Evolutionary conservation across 2,113 vertebrate species (phyloP), one percentile per base, ranked within the genome.

Genomic region (Leucosticte australis): DNA sequence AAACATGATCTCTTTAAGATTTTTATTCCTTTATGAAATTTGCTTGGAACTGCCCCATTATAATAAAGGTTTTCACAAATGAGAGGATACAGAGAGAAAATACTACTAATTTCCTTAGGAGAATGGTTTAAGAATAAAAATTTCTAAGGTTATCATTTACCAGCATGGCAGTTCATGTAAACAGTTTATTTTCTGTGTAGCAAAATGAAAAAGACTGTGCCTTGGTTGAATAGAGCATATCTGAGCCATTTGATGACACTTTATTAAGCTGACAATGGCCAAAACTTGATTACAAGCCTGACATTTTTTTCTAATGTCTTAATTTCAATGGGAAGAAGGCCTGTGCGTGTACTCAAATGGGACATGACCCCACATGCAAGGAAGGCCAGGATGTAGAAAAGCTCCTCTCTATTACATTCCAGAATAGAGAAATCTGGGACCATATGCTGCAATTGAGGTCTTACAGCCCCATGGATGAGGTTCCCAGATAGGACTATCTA

Each of bases 401-500:
- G 56, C 13, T 47, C 13, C 37, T 59, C 27, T 59, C 47, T 64
- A 7, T 68, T 79, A 20, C 16, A 44, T 67, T 60, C 17, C 21
- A 64, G 21, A 71, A 53, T 6, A 73, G 74, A 65, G 59, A 91
- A 68, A 52, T 6, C 7, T 60, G 37, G n/a, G 8, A 57, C 46
- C 13, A 53, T n/a, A 49, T 5, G 0, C 18, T 62, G 26, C 13
- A 89, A 31, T 33, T 31, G 31, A 83, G 18, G 10, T 68, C 50
- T 7, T 5, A 1, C 3, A 63, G 47, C 5, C 24, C 19, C 3
- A 7, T 2, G 33, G 31, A 11, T 35, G 31, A 53, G 4, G 13
- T 1, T 92, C 3, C 14, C 15, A 69, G 8, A 55, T 20, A 46
- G 18, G 19, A 64, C 14, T 59, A 9, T n/a, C 46, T 59, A 16